Percentiles rank a stretch among this genome's conserved stretches.
Evolutionary conservation across 2,888 invertebrate species (phyloP).

Genomic region (Polydrusus cervinus): DNA sequence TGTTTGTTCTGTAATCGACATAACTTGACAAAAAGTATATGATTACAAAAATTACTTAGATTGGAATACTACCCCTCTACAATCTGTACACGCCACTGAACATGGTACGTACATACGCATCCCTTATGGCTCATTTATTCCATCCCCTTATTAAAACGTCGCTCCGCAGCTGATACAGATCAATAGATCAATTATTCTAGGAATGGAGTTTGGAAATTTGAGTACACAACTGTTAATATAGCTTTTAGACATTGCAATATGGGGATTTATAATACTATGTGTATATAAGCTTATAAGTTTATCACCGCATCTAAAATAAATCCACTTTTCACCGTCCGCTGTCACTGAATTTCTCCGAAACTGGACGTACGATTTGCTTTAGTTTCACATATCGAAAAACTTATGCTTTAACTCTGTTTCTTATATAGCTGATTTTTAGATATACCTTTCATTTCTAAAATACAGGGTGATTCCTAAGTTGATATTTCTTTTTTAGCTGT

Average conservation of each 20-base stretch:
- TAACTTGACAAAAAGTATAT: not conserved
- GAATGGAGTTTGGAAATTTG: slow-evolving; percentile 23
- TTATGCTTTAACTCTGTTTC: too few relatives aligned
- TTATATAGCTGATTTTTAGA: too few relatives aligned
- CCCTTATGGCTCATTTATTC: slow-evolving; percentile 16
- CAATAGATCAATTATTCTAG: slow-evolving; percentile 35
- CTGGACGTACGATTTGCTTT: too few relatives aligned
- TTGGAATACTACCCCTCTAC: not conserved
- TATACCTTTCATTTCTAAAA: too few relatives aligned
- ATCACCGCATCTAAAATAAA: not conserved
- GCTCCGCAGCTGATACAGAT: slow-evolving; percentile 32
- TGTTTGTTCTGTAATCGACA: too few relatives aligned
- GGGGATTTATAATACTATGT: slow-evolving; percentile 6
- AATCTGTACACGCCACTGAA: not conserved
- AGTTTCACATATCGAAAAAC: too few relatives aligned
- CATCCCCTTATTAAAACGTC: slow-evolving; percentile 19
- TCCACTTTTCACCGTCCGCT: too few relatives aligned
- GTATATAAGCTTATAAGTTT: not conserved
- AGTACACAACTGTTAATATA: slow-evolving; percentile 23
- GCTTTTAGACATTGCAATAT: slow-evolving; percentile 21
- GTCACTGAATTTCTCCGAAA: too few relatives aligned
- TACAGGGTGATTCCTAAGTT: too few relatives aligned
- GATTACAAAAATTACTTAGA: not conserved
- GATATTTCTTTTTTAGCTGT: too few relatives aligned
- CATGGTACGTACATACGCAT: not conserved